Percentiles rank a stretch among this genome's conserved stretches.
These are phyloP conservation scores for Hypomecis punctinalis DNA, from an alignment of 2,888 invertebrate species.

Conservation along the genomic window DNA sequence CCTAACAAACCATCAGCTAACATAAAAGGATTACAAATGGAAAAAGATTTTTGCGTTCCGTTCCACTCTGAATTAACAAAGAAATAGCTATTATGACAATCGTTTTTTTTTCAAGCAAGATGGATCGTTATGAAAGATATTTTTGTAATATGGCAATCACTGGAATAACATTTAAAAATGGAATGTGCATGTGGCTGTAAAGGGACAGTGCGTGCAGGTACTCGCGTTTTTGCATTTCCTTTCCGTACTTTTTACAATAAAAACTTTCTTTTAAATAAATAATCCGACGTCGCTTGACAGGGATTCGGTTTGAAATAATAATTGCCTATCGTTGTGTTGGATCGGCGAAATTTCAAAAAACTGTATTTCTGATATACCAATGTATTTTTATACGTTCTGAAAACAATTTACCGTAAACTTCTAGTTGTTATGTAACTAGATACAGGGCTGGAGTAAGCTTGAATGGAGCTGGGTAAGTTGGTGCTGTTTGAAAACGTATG, in stretches of 20 bases:
- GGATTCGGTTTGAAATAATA: constrained; percentile 82
- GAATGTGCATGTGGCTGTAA: constrained; percentile 80
- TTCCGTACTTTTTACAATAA: constrained; percentile 82
- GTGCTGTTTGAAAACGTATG: no score
- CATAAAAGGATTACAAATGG: constrained; percentile 71
- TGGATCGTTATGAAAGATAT: constrained; percentile 63
- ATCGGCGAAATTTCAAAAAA: constrained; percentile 20
- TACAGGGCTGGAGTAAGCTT: no score
- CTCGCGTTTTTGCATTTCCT: constrained; percentile 83
- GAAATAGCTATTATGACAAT: constrained; percentile 66
- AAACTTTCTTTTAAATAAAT: constrained; percentile 85
- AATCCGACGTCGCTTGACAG: constrained; percentile 80
- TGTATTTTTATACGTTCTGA: no score
- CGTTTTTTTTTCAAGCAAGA: constrained; percentile 64
- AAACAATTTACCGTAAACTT: no score
- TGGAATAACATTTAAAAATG: constrained; percentile 71
- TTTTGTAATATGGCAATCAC: constrained; percentile 71
- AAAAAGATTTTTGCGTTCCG: constrained; percentile 53
- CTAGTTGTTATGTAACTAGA: no score
- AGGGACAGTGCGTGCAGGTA: constrained; percentile 80
- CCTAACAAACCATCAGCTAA: constrained; percentile 40
- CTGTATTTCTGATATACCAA: not conserved
- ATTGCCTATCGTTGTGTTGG: constrained; percentile 60
- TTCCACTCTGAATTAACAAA: constrained; percentile 57
- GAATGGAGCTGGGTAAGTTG: no score